Base-by-base conservation (phyloP, 2,888 invertebrate genomes). In the Rhorus exstirpatorius region DNA sequence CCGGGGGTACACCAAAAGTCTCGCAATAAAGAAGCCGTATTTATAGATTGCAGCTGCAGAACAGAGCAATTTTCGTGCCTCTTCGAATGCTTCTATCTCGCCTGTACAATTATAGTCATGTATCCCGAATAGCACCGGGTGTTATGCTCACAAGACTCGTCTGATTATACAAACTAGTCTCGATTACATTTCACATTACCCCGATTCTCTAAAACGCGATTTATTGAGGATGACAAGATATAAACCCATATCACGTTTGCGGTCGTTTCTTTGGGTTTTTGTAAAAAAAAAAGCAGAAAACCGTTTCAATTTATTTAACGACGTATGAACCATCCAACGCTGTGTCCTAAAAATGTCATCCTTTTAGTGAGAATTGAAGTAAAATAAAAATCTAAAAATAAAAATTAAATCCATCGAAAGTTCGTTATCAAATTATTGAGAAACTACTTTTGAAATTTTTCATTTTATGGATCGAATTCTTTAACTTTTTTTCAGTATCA, bases 41-140 rank as follows among this genome's bases (percentile, higher is more conserved):
- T 89, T 89, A 89, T 88, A 89, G 87, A 86, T 65, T 83, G 84
- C 89, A 88, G 88, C 88, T 88, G 88, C 84, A 76, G 77, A 86
- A 80, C 76, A 75, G 58, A 61, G 61, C 81, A 77, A 35, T 79
- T 77, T 85, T 85, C 84, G 80, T 78, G 38, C 26, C 53, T 46
- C 61, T 72, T 35, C 70, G 44, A 55, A 70, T 82, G 83, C 67
- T 63, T 61, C 68, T 72, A 55, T 81, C 72, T 31, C 67, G 26
- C 35, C 21, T 14, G 46, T 38, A 21, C 26, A 26, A 1, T 21
- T 53, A 35, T 58, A 21, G 8, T 21, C 58, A 44, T 26, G 38
- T 31, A 35, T 58, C 24, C 53, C 26, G 55, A 58, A 41, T 31
- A 70, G 46, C 44, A 26, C 55, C 55, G 44, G 24, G 0, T 41